These are phyloP conservation scores for Chlorops oryzae DNA, from an alignment of 1,140 invertebrate genomes.

Conservation along the genomic window DNA sequence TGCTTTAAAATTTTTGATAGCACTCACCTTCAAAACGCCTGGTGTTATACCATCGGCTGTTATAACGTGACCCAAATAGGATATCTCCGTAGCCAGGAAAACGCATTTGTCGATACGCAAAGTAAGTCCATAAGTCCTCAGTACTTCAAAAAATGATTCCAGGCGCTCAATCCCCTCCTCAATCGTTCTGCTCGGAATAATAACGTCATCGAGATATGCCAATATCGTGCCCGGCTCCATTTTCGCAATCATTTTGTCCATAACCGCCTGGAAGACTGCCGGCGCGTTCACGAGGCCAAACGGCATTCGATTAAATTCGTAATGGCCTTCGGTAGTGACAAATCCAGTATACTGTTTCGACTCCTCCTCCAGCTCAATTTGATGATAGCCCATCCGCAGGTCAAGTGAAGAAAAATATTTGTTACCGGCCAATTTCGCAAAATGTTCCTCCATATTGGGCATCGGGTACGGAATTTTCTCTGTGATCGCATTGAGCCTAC, in stretches of 20 bases:
- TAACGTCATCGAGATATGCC: slow-evolving; percentile 30
- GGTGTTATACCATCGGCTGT: slow-evolving; percentile 15
- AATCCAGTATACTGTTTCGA: slow-evolving; percentile 48
- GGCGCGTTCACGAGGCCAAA: slow-evolving; percentile 29
- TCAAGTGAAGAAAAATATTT: slow-evolving; percentile 48
- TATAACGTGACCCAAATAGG: slow-evolving; percentile 14
- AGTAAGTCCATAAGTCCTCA: slow-evolving; percentile 2
- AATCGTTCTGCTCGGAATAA: slow-evolving; percentile 18
- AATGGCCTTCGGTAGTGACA: slow-evolving; percentile 28
- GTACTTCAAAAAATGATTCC: slow-evolving; percentile 2
- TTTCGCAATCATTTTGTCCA: slow-evolving; percentile 20
- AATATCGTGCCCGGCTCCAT: slow-evolving; percentile 6
- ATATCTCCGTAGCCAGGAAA: slow-evolving; percentile 2
- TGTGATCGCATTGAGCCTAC: slow-evolving; percentile 39
- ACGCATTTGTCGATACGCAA: slow-evolving; percentile 8
- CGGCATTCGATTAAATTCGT: slow-evolving; percentile 25
- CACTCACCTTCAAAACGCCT: background rate
- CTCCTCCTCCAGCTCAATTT: slow-evolving; percentile 44
- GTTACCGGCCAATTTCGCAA: slow-evolving; percentile 43
- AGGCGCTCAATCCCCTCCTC: slow-evolving; percentile 15
- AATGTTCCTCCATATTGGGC: slow-evolving; percentile 47
- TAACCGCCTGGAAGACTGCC: slow-evolving; percentile 47
- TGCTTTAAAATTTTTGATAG: background rate
- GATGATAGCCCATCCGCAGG: slow-evolving; percentile 49
- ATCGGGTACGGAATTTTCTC: slow-evolving; percentile 51